Evolutionary conservation across 2,113 vertebrate genomes (phyloP).

Genomic region (Centropus unirufus): DNA sequence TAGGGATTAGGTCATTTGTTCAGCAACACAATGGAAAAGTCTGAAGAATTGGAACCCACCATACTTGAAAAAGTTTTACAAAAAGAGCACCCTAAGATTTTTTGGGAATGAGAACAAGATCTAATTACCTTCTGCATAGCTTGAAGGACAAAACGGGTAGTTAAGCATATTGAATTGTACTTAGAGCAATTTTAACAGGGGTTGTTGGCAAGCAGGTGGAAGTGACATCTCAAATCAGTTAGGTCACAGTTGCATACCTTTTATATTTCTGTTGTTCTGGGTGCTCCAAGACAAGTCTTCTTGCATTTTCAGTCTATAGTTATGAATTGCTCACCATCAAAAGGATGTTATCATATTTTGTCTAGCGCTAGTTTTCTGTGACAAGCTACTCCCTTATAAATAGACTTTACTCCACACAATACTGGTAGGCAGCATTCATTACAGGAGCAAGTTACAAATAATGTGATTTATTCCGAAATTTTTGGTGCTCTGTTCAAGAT

Average conservation of each 20-base stretch:
- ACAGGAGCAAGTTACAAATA: slow-evolving; percentile 9
- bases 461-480: slow-evolving; percentile 40
- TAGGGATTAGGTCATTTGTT: neutral
- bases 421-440: slow-evolving; percentile 15
- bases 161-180: neutral
- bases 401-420: neutral
- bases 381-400: slow-evolving; percentile 34
- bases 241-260: neutral
- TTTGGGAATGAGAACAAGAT: neutral
- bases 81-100: neutral
- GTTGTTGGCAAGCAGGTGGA: neutral
- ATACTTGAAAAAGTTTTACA: neutral
- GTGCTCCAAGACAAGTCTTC: neutral
- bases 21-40: neutral
- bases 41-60: neutral
- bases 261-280: neutral
- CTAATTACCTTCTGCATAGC: neutral
- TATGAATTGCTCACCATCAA: neutral
- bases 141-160: neutral
- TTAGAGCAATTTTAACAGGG: neutral
- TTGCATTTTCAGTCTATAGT: neutral
- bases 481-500: slow-evolving; percentile 9
- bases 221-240: neutral
- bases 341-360: neutral
- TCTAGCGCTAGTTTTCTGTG: slow-evolving; percentile 4